These are phyloP conservation scores for Limnephilus lunatus DNA, from an alignment of 2,888 invertebrate species.

Conservation along the genomic window DNA sequence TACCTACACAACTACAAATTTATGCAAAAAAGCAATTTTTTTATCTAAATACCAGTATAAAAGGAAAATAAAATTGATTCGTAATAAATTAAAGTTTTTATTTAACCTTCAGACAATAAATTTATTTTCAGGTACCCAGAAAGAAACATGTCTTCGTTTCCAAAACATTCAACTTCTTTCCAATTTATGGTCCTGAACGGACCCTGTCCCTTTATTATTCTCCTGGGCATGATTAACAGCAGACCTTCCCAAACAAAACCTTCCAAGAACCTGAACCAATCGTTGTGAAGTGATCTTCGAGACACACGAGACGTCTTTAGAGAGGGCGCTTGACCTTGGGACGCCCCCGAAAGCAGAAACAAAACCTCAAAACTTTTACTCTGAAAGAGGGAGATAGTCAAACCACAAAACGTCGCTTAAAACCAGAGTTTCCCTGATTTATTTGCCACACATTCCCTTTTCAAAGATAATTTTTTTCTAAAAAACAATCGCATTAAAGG, in stretches of 20 bases:
- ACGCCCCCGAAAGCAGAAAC: not conserved
- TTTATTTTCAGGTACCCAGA: not conserved
- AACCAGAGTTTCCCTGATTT: not conserved
- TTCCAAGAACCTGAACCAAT: not conserved
- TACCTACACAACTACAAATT: no score
- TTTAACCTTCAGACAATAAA: not conserved
- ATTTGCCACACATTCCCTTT: no score
- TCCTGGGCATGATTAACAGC: slow-evolving; percentile 10
- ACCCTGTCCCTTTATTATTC: not conserved
- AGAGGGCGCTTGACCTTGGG: not conserved
- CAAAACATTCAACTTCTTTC: not conserved
- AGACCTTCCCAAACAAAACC: slow-evolving; percentile 10
- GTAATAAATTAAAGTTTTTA: no score
- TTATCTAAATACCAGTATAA: no score
- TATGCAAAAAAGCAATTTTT: no score
- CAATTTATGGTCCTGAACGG: slow-evolving; percentile 9
- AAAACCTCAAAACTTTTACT: not conserved
- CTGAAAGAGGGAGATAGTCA: not conserved
- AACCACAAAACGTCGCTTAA: not conserved
- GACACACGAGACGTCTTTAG: not conserved
- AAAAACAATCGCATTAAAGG: not conserved
- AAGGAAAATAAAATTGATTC: no score
- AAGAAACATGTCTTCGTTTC: not conserved
- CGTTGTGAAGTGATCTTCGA: not conserved
- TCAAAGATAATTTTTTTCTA: not conserved